These are phyloP conservation scores for Acronicta alni DNA, from an alignment of 2,888 invertebrate species.

Conservation along the genomic window DNA sequence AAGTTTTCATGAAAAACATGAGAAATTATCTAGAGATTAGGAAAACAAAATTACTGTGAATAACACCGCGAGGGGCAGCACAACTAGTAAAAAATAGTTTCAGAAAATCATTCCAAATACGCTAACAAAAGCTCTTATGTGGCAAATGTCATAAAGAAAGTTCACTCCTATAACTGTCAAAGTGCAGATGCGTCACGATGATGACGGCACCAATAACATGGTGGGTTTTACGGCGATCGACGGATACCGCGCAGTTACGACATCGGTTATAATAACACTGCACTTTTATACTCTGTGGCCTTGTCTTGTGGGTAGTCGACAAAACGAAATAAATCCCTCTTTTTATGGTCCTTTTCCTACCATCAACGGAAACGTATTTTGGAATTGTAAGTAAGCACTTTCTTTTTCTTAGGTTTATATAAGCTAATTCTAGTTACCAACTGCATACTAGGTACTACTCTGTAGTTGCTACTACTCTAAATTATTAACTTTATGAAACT, in stretches of 20 bases:
- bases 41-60: no score
- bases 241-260: conserved; percentile 31
- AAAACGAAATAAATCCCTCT: conserved; percentile 16
- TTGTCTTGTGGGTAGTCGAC: conserved; percentile 24
- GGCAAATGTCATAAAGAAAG: conserved; percentile 35
- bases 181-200: conserved; percentile 39
- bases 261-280: conserved; percentile 38
- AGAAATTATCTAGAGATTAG: no score
- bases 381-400: not conserved
- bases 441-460: no score
- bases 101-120: conserved; percentile 4
- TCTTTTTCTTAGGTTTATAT: no score
- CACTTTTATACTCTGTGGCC: conserved; percentile 41
- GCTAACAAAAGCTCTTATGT: conserved; percentile 8
- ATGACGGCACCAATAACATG: conserved; percentile 33
- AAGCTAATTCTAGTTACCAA: no score
- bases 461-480: no score
- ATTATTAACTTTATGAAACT: no score
- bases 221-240: conserved; percentile 38
- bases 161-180: conserved; percentile 48
- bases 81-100: not conserved
- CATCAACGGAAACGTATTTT: conserved; percentile 9
- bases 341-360: conserved; percentile 24
- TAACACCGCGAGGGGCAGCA: no score
- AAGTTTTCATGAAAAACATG: no score